A percentile compares a stretch with the other conserved stretches of the same genome.
phyloP scores from a whole-genome alignment of 1,140 invertebrate genomes.

The Argopecten irradians region DNA sequence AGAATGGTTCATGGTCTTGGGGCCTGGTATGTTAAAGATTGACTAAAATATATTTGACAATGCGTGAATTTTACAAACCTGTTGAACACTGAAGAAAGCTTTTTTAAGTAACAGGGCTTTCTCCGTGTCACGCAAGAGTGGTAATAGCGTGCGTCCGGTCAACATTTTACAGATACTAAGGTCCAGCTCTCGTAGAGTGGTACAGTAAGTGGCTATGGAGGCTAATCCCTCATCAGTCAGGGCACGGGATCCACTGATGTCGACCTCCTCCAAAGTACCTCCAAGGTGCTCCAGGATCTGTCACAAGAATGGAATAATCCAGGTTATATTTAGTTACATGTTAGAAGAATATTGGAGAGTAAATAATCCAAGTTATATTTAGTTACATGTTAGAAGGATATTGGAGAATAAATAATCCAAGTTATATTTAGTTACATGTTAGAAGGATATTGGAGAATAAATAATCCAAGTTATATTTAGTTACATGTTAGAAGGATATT shows the following conservation, averaged over 20 bases:
- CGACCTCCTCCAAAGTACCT: slow-evolving; percentile 54
- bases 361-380: too few relatives aligned
- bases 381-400: too few relatives aligned
- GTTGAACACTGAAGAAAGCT: slow-evolving; percentile 62
- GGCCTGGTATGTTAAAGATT: too few relatives aligned
- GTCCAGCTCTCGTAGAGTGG: slow-evolving; percentile 57
- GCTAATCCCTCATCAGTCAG: slow-evolving; percentile 67
- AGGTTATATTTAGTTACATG: too few relatives aligned
- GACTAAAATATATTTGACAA: too few relatives aligned
- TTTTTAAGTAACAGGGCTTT: slow-evolving; percentile 61
- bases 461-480: too few relatives aligned
- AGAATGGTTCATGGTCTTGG: too few relatives aligned
- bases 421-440: too few relatives aligned
- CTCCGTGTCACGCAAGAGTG: slow-evolving; percentile 60
- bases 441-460: too few relatives aligned
- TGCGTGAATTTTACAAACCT: slow-evolving; percentile 56
- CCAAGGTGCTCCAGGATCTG: slow-evolving; percentile 69
- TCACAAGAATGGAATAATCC: slow-evolving; percentile 11
- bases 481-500: too few relatives aligned
- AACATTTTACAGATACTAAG: slow-evolving; percentile 65
- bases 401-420: too few relatives aligned
- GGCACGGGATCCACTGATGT: slow-evolving; percentile 66
- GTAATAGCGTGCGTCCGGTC: slow-evolving; percentile 61
- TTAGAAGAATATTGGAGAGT: too few relatives aligned
- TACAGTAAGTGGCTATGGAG: slow-evolving; percentile 65